Evolutionary conservation across 2,113 vertebrate genomes (phyloP).

Genomic region (Narcine bancroftii): DNA sequence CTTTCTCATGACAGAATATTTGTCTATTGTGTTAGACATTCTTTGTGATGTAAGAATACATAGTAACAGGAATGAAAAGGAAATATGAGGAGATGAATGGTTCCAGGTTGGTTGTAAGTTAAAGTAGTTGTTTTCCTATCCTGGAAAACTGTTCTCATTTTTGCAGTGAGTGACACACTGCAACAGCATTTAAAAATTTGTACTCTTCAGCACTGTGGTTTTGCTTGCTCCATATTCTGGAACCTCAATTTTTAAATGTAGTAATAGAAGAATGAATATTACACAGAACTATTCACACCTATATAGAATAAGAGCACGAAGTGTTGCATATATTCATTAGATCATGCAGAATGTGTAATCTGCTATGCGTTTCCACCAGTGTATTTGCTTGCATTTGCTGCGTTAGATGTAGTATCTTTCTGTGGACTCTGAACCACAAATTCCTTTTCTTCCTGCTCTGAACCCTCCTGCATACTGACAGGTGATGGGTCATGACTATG

Average conservation of each 20-base stretch:
- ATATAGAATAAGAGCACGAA: too few relatives aligned
- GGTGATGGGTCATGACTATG: too few relatives aligned
- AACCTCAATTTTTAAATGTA: neutral
- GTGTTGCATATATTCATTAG: too few relatives aligned
- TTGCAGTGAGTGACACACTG: neutral
- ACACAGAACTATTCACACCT: too few relatives aligned
- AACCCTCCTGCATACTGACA: too few relatives aligned
- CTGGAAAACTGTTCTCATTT: neutral
- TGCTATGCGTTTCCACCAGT: too few relatives aligned
- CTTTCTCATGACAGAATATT: neutral
- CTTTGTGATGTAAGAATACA: neutral
- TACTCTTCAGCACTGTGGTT: neutral
- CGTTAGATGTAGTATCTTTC: too few relatives aligned
- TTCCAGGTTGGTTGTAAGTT: neutral
- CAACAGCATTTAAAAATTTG: neutral
- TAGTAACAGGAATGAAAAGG: neutral
- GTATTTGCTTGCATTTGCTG: too few relatives aligned
- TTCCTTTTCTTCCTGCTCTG: too few relatives aligned
- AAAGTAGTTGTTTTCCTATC: neutral
- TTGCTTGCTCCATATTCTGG: neutral
- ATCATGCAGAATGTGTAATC: too few relatives aligned
- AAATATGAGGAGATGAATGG: neutral
- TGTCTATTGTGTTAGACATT: neutral
- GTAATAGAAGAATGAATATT: neutral
- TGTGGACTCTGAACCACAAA: too few relatives aligned